Base-by-base conservation (phyloP, 2,888 invertebrate species). In the Danaus chrysippus region DNA sequence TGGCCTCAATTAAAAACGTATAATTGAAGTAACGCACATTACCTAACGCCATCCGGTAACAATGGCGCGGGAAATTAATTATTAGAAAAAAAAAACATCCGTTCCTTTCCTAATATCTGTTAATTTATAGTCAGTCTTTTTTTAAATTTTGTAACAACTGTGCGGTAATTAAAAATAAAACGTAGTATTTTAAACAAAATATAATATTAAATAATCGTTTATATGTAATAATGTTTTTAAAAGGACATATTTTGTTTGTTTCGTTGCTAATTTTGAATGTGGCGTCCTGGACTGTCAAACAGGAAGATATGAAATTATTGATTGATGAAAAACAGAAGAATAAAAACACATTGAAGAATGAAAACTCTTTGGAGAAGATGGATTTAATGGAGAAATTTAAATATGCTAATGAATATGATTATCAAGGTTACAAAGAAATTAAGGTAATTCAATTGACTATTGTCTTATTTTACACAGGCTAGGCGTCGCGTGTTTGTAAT, bases 261-360 rank as follows among this genome's bases (percentile, higher is more conserved):
- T 71, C 74, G 54, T 64, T 79, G 23, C 46, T 68, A 70, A 58
- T 58, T 77, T 42, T 64, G 59, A 75, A 79, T 71, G 81, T 83
- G 43, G 56, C 73, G 9, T 61, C 83, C 11, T 89, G 88, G 88
- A 87, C 87, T 0, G 77, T 87, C 23, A 86, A 88, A 70, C 71
- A 87, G 63, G 80, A 81, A 46, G 83, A 84, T 74, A 80, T 83
- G 56, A 73, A 86, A 42, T 80, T 77, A 58, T 78, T 75, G 65
- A 74, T 78, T 62, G 82, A 83, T 13, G 77, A 80, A 52, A 79
- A 76, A 67, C 72, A 76, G 56, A 74, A 75, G 12, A 58, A 72
- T 19, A 70, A 71, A 13, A 42, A 55, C 23, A 6, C 23, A 9
- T 62, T 66, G 11, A 68, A 73, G 11, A 65, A 71, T 17, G 65